Evolutionary conservation across 2,888 invertebrate genomes (phyloP).

Genomic region (Lithophane ornitopus): DNA sequence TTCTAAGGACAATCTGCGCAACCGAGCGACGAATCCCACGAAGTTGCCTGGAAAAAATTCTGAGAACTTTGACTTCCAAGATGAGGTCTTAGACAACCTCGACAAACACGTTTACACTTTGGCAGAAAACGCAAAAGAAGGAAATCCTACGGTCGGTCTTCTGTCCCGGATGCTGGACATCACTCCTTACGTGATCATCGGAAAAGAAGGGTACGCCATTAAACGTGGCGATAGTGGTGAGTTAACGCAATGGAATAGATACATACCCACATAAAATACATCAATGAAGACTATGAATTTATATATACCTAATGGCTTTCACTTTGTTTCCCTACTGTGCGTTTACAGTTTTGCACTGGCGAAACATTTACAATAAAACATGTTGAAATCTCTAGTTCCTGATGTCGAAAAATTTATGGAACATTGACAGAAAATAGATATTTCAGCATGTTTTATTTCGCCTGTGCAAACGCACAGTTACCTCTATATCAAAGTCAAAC

Average conservation of each 20-base stretch:
- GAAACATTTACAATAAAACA: too few species aligned
- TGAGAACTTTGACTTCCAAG: conserved; percentile 70
- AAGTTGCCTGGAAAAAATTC: conserved; percentile 71
- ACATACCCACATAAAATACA: background rate
- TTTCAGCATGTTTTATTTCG: too few species aligned
- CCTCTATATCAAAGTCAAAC: background rate
- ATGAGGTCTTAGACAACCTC: conserved; percentile 84
- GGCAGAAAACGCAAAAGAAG: conserved; percentile 70
- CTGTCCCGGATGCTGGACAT: conserved; percentile 94
- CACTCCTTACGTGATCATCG: conserved; percentile 93
- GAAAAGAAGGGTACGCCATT: conserved; percentile 36
- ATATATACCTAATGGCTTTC: background rate
- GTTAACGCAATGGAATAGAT: background rate
- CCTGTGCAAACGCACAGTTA: too few species aligned
- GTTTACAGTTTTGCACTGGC: too few species aligned
- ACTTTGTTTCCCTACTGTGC: background rate
- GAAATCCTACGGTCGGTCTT: conserved; percentile 91
- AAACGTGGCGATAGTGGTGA: background rate
- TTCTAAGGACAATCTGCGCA: conserved; percentile 87
- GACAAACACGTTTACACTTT: conserved; percentile 92
- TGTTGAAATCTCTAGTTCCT: too few species aligned
- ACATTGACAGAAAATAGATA: too few species aligned
- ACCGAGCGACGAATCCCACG: conserved; percentile 76
- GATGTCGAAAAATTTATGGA: too few species aligned
- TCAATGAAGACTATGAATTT: background rate